Percentiles rank a stretch among this genome's conserved stretches.
phyloP scores from a whole-genome alignment of 2,888 invertebrate species.

The Ornithoptera priamus region DNA sequence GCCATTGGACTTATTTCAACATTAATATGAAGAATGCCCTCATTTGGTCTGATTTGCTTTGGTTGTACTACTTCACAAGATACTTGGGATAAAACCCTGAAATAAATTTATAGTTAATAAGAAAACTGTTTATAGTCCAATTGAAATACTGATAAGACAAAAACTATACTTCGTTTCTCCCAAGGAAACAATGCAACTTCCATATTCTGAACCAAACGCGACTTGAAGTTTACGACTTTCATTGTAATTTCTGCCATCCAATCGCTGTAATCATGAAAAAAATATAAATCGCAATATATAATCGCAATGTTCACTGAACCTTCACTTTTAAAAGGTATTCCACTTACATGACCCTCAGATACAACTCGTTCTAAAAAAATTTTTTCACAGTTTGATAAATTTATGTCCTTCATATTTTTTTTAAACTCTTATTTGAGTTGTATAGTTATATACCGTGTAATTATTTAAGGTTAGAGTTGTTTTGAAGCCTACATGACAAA shows the following conservation, averaged over 20 bases:
- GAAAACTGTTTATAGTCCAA: background rate
- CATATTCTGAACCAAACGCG: slow-evolving; percentile 90
- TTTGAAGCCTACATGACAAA: slow-evolving; percentile 6
- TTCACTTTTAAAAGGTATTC: slow-evolving; percentile 5
- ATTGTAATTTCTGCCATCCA: slow-evolving; percentile 88
- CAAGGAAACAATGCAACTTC: slow-evolving; percentile 87
- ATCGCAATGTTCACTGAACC: slow-evolving; percentile 7
- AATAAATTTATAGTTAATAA: slow-evolving; percentile 35
- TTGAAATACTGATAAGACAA: background rate
- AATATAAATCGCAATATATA: slow-evolving; percentile 1
- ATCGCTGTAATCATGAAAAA: slow-evolving; percentile 78
- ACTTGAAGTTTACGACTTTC: slow-evolving; percentile 87
- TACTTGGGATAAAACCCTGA: slow-evolving; percentile 91
- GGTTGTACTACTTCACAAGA: slow-evolving; percentile 93
- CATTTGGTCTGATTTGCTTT: slow-evolving; percentile 91
- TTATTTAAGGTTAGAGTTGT: slow-evolving; percentile 18
- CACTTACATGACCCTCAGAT: slow-evolving; percentile 82
- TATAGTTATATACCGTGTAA: background rate
- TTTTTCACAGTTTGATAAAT: slow-evolving; percentile 85
- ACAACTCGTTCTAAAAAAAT: slow-evolving; percentile 84
- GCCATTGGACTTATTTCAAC: slow-evolving; percentile 93
- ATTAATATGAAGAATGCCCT: slow-evolving; percentile 92
- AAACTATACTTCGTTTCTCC: slow-evolving; percentile 86
- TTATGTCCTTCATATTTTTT: slow-evolving; percentile 80
- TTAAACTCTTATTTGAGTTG: slow-evolving; percentile 1